phyloP scores from a whole-genome alignment of 2,797 vertebrate genomes.

The Myotis vivesi region DNA sequence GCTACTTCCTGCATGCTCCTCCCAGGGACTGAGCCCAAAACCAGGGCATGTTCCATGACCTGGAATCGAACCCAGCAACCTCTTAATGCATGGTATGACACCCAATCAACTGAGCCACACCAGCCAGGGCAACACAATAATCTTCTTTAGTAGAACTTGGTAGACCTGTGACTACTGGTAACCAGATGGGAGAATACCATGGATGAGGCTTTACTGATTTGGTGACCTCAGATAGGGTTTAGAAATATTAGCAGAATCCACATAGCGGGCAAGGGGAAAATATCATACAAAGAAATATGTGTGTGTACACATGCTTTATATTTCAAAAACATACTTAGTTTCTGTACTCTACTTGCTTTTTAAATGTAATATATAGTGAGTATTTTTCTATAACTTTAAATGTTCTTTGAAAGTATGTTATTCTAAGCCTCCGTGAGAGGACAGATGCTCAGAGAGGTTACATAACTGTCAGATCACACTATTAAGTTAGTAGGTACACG shows the following conservation, averaged over 20 bases:
- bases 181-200: neutral
- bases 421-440: neutral
- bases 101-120: neutral
- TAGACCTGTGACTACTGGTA: neutral
- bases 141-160: neutral
- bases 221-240: neutral
- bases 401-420: neutral
- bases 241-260: neutral
- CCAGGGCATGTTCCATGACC: neutral
- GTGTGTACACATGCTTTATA: neutral
- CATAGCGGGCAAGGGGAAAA: neutral
- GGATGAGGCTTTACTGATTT: rapidly evolving
- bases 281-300: neutral
- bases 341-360: neutral
- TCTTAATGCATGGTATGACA: neutral
- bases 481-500: neutral
- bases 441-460: neutral
- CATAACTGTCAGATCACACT: neutral
- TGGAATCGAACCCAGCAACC: neutral
- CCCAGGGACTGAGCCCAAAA: neutral
- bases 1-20: neutral
- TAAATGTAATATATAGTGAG: neutral
- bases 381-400: neutral
- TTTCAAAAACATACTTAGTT: neutral
- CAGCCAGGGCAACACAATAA: neutral